These are phyloP conservation scores for Drosophila elegans DNA, from an alignment of 1,140 invertebrate genomes.

Conservation along the genomic window DNA sequence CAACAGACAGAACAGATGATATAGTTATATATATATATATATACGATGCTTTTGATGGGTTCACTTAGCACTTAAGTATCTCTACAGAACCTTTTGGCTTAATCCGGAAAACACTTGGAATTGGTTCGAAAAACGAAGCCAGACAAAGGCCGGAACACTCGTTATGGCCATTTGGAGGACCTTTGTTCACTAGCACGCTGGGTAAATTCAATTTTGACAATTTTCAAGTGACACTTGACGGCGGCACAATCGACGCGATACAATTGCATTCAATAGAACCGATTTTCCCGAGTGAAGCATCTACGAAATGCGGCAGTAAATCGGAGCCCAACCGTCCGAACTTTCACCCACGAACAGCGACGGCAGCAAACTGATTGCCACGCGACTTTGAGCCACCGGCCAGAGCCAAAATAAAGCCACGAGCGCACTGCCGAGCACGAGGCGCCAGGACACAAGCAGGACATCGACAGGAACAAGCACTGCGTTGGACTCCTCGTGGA, in stretches of 20 bases:
- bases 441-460: slow-evolving; percentile 24
- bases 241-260: slow-evolving; percentile 45
- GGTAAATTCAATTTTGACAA: slow-evolving; percentile 61
- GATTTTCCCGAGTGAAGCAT: slow-evolving; percentile 11
- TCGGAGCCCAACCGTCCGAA: slow-evolving; percentile 27
- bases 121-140: slow-evolving; percentile 13
- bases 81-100: slow-evolving; percentile 23
- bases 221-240: slow-evolving; percentile 66
- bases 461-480: slow-evolving; percentile 3
- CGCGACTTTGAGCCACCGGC: slow-evolving; percentile 63
- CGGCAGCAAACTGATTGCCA: slow-evolving; percentile 65
- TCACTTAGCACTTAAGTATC: slow-evolving; percentile 30
- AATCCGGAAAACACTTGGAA: slow-evolving; percentile 29
- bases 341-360: slow-evolving; percentile 73
- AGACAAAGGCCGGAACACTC: slow-evolving; percentile 36
- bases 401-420: slow-evolving; percentile 66
- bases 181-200: slow-evolving; percentile 49
- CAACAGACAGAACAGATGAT: slow-evolving; percentile 10
- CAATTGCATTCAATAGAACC: slow-evolving; percentile 38
- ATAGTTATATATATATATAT: slow-evolving; percentile 21
- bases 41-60: slow-evolving; percentile 11
- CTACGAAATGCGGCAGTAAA: slow-evolving; percentile 13
- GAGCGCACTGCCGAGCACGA: slow-evolving; percentile 61
- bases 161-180: slow-evolving; percentile 53
- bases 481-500: slow-evolving; percentile 17